A percentile compares a stretch with the other conserved stretches of the same genome.
These are phyloP conservation scores for Drosophila carrolli DNA, from an alignment of 1,140 invertebrate genomes.

Conservation along the genomic window DNA sequence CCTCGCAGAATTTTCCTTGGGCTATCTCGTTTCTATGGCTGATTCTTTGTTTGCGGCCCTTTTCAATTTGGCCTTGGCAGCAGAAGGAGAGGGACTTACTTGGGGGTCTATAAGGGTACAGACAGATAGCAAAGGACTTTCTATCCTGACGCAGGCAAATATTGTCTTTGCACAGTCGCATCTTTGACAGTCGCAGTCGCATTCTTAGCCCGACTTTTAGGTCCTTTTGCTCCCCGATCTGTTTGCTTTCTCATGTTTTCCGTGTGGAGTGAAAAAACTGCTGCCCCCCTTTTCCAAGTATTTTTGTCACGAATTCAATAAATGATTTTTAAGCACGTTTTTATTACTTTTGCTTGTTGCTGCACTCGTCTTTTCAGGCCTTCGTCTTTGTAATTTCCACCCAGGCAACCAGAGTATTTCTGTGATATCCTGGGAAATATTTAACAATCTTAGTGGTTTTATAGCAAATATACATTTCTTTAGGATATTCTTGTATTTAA, in stretches of 20 bases:
- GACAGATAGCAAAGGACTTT: conserved; percentile 34
- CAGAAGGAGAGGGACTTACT: too few species aligned
- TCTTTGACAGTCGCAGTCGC: conserved; percentile 66
- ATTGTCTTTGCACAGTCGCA: conserved; percentile 75
- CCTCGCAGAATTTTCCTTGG: conserved; percentile 7
- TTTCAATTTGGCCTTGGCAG: conserved; percentile 61
- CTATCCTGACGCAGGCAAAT: conserved; percentile 61
- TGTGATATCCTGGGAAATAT: too few species aligned
- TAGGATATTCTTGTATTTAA: too few species aligned
- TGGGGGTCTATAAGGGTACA: neutral
- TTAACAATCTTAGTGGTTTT: too few species aligned
- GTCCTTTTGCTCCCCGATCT: conserved; percentile 4
- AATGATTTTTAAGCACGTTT: conserved; percentile 80
- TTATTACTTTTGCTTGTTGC: conserved; percentile 75
- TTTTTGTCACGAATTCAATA: conserved; percentile 83
- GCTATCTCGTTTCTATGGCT: conserved; percentile 53
- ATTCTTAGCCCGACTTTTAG: conserved; percentile 23
- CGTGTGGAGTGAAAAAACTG: neutral
- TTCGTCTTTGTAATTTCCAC: neutral
- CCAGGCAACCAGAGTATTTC: neutral
- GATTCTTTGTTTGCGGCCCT: conserved; percentile 45
- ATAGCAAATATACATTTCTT: too few species aligned
- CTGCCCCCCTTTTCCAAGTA: conserved; percentile 21
- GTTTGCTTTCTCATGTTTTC: conserved; percentile 2
- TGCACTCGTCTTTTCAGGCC: conserved; percentile 32